Evolutionary conservation across 2,888 invertebrate species (phyloP).

Genomic region (Morpho deidamia): DNA sequence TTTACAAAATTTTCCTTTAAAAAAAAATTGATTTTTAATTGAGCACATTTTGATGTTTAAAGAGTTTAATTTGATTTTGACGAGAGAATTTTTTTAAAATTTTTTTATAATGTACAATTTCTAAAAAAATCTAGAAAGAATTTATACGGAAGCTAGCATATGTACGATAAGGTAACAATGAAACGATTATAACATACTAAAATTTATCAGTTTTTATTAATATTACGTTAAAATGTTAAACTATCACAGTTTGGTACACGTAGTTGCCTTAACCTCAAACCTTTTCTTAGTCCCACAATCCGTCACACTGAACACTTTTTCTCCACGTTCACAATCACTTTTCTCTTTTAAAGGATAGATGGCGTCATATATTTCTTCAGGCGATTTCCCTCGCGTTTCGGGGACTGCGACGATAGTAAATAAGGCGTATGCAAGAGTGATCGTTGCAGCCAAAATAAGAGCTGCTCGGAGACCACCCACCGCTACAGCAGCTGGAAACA

Average conservation of each 20-base stretch:
- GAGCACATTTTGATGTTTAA: too few relatives aligned
- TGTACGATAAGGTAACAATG: too few relatives aligned
- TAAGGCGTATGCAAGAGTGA: conserved; percentile 38
- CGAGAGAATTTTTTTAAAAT: too few relatives aligned
- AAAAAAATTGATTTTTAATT: too few relatives aligned
- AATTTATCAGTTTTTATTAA: too few relatives aligned
- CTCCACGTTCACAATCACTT: background rate
- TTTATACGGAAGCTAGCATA: too few relatives aligned
- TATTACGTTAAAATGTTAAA: background rate
- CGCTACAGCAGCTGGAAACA: conserved; percentile 40
- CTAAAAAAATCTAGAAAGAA: too few relatives aligned
- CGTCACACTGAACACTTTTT: conserved; percentile 5
- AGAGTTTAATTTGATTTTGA: too few relatives aligned
- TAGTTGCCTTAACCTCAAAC: background rate
- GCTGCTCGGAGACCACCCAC: conserved; percentile 30
- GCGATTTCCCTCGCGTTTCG: conserved; percentile 39
- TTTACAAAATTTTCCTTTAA: too few relatives aligned
- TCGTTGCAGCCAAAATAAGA: conserved; percentile 37
- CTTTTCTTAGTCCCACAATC: conserved; percentile 1
- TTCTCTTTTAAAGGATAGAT: conserved; percentile 1
- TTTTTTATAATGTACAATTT: too few relatives aligned
- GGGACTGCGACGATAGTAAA: conserved; percentile 36
- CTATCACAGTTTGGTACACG: conserved; percentile 21
- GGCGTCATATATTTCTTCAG: conserved; percentile 38
- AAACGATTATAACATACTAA: too few relatives aligned